A percentile compares a stretch with the other conserved stretches of the same genome.
Conservation (phyloP, 1,140 invertebrate genomes). For the Drosophila busckii region DNA sequence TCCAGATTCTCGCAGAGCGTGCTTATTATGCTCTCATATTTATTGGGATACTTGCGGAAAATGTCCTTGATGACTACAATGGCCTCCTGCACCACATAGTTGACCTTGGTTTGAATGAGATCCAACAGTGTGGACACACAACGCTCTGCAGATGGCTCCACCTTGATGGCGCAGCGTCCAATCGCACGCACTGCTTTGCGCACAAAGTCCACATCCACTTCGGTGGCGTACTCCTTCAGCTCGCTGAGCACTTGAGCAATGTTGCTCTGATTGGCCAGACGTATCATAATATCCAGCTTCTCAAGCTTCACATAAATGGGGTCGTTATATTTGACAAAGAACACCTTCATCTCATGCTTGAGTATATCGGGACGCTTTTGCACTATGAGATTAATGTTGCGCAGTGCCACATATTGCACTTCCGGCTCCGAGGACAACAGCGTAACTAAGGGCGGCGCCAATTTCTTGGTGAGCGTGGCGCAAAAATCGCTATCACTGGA, state of each 20-base stretch:
- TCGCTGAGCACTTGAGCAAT: conserved; percentile 99
- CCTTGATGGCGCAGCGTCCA: conserved; percentile 99
- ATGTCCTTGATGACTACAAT: conserved; percentile 99
- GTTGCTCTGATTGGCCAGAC: conserved; percentile 97
- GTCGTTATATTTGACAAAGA: conserved; percentile 99
- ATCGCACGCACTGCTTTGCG: conserved; percentile 98
- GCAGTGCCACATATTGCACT: conserved; percentile 98
- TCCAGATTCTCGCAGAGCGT: conserved; percentile 99
- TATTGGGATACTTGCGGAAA: conserved; percentile 99
- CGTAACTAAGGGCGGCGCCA: conserved; percentile 99
- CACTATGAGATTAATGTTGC: conserved; percentile 99
- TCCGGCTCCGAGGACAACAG: conserved; percentile 98
- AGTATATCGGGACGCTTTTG: conserved; percentile 99
- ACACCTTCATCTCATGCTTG: conserved; percentile 99
- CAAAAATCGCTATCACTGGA: conserved; percentile 96
- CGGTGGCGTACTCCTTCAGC: conserved; percentile 99
- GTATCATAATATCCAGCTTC: conserved; percentile 99
- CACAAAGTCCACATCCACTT: conserved; percentile 99
- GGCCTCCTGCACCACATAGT: conserved; percentile 99
- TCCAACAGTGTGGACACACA: conserved; percentile 99
- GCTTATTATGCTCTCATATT: conserved; percentile 99
- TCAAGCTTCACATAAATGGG: conserved; percentile 99
- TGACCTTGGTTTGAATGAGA: conserved; percentile 99
- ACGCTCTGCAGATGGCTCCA: conserved; percentile 98
- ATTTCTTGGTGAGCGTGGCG: conserved; percentile 95